phyloP scores from a whole-genome alignment of 2,888 invertebrate genomes.

The Drosophila diplacantha region DNA sequence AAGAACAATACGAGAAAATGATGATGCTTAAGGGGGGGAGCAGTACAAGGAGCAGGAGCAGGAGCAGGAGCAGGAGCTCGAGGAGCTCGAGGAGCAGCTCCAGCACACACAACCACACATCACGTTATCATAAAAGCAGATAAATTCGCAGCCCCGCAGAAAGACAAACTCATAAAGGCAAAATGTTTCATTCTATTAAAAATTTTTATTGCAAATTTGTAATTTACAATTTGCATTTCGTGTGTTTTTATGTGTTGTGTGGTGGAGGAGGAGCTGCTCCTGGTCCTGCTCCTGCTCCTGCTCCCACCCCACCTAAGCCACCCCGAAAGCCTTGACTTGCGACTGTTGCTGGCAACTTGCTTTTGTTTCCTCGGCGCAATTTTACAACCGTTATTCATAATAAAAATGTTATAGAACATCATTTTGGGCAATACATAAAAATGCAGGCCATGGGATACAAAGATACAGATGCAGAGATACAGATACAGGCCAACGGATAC shows the following conservation, averaged over 20 bases:
- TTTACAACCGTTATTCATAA: constrained; percentile 73
- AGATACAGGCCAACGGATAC: constrained; percentile 1
- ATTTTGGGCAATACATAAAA: constrained; percentile 65
- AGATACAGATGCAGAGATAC: constrained; percentile 8
- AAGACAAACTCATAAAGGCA: constrained; percentile 73
- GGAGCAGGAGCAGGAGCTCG: no score
- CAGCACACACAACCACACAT: constrained; percentile 15
- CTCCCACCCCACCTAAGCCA: neutral
- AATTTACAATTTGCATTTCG: constrained; percentile 77
- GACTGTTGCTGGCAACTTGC: constrained; percentile 51
- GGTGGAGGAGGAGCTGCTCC: neutral
- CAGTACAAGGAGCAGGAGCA: no score
- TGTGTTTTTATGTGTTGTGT: constrained; percentile 59
- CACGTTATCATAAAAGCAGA: constrained; percentile 70
- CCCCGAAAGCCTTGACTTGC: constrained; percentile 56
- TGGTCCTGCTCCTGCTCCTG: neutral
- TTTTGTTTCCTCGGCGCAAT: constrained; percentile 58
- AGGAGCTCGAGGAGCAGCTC: neutral
- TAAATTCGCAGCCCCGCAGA: constrained; percentile 59
- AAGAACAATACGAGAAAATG: constrained; percentile 69
- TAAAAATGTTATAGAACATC: constrained; percentile 75
- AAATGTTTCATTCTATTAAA: constrained; percentile 75
- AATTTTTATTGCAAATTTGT: constrained; percentile 77
- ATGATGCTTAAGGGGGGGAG: constrained; percentile 40
- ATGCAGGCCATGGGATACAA: constrained; percentile 25